Conservation (phyloP, 2,888 invertebrate species). For the Lamellibrachia columna region DNA sequence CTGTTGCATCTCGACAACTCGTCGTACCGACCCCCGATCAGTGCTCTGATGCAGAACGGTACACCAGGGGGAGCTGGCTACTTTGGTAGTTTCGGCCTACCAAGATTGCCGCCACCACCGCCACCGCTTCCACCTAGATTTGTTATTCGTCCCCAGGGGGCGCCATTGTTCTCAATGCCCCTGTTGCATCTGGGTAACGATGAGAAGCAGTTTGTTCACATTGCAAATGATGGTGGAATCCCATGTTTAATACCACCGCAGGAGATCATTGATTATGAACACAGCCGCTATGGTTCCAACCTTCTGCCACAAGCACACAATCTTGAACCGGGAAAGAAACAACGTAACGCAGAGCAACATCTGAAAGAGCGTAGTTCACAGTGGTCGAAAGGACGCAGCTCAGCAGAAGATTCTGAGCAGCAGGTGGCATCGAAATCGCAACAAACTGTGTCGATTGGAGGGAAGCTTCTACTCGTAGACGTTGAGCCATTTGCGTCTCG, state of each 20-base stretch:
- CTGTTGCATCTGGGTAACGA: slow-evolving; percentile 24
- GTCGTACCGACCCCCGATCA: background rate
- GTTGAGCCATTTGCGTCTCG: background rate
- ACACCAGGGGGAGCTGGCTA: background rate
- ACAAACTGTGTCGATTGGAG: slow-evolving; percentile 19
- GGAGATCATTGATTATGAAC: slow-evolving; percentile 27
- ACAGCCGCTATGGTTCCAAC: background rate
- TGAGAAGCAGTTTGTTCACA: slow-evolving; percentile 28
- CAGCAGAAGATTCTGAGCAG: slow-evolving; percentile 19
- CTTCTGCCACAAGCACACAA: background rate
- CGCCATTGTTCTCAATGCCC: slow-evolving; percentile 18
- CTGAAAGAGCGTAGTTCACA: background rate
- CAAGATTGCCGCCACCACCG: slow-evolving; percentile 13
- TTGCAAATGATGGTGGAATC: slow-evolving; percentile 27
- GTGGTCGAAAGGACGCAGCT: slow-evolving; percentile 13
- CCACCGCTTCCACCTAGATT: background rate
- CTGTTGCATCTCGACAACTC: slow-evolving; percentile 16
- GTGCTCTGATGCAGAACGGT: background rate
- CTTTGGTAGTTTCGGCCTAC: background rate
- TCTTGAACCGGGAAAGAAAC: background rate
- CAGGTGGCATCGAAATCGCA: slow-evolving; percentile 25
- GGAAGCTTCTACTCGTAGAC: slow-evolving; percentile 21
- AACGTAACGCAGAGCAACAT: background rate
- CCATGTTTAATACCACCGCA: slow-evolving; percentile 30
- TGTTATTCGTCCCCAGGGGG: background rate